Conservation (phyloP, 1,140 invertebrate species). For the Drosophila pallidifrons region DNA sequence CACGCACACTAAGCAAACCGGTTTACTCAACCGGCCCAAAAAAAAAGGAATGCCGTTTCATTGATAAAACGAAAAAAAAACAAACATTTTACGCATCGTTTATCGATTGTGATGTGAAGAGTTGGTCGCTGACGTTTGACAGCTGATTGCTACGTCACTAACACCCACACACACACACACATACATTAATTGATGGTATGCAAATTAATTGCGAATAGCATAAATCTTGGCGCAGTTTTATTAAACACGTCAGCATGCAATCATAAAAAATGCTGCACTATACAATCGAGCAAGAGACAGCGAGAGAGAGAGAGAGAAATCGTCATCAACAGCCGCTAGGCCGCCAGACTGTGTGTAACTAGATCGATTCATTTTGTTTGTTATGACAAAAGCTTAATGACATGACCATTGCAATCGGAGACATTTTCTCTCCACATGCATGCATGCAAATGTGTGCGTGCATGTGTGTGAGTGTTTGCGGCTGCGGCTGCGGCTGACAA, state of each 20-base stretch:
- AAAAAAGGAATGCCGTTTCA: constrained; percentile 46
- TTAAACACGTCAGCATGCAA: not conserved
- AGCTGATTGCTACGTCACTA: constrained; percentile 49
- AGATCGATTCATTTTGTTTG: constrained; percentile 9
- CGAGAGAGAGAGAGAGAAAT: too few relatives aligned
- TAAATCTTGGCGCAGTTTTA: not conserved
- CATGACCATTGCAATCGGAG: constrained; percentile 19
- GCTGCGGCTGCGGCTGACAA: not conserved
- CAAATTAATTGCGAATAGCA: not conserved
- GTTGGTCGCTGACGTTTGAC: constrained; percentile 12
- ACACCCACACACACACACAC: constrained; percentile 18
- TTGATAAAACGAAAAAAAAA: constrained; percentile 61
- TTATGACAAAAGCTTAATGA: not conserved
- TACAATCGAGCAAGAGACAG: constrained; percentile 7
- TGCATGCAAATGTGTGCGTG: not conserved
- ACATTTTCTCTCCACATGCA: not conserved
- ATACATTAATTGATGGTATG: not conserved
- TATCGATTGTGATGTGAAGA: constrained; percentile 41
- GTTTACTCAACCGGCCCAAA: constrained; percentile 45
- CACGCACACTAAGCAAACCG: constrained; percentile 32
- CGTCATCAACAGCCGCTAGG: too few relatives aligned
- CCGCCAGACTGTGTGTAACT: constrained; percentile 11
- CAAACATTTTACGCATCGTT: constrained; percentile 37
- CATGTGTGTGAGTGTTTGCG: too few relatives aligned
- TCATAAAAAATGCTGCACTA: not conserved